Evolutionary conservation across 1,140 invertebrate species (phyloP), one percentile per base, ranked within the genome.

Genomic region (Neodiprion fabricii): DNA sequence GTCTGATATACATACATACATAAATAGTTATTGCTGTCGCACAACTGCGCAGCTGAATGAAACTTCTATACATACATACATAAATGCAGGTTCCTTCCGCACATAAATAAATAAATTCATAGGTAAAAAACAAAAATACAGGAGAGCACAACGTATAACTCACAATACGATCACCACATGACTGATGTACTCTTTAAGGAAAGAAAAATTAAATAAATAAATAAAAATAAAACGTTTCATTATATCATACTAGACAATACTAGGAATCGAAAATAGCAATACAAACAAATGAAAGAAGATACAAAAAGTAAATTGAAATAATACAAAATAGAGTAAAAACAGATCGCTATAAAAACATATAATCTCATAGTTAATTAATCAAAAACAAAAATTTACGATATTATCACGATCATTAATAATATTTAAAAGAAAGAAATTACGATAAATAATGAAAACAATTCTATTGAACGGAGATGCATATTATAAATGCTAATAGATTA

Each of bases 181-280:
- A 61, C 53, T 61, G 53, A 61, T 61, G 28, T 40, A 61, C 53
- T 61, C 53, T 61, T 61, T 61, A 61, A 61, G 53, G 53, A 12
- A 61, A 8, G 28, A 61, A 61, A 61, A 61, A 61, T 5, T 4
- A 61, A 61, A 61, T 17, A 61, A 61, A 61, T 61, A 17, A 61
- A 61, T 61, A 61, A 12, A 17, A 61, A 5, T 40, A 61, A 61
- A 61, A 14, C 28, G 5, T 61, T 61, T 61, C 53, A 61, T 61
- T 17, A 61, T 61, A 17, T 61, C 9, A 61, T 9, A 17, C n/a
- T 61, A 61, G 53, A 61, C 53, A 61, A 61, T 61, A 61, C 53
- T 61, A 61, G n/a, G 11, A 61, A 61, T 61, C n/a, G n/a, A 61
- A 14, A 40, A 40, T 40, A 40, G 28, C 28, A 5, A 61, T 61